These are phyloP conservation scores for Pharmacophagus antenor DNA, from an alignment of 2,888 invertebrate genomes.

Conservation along the genomic window DNA sequence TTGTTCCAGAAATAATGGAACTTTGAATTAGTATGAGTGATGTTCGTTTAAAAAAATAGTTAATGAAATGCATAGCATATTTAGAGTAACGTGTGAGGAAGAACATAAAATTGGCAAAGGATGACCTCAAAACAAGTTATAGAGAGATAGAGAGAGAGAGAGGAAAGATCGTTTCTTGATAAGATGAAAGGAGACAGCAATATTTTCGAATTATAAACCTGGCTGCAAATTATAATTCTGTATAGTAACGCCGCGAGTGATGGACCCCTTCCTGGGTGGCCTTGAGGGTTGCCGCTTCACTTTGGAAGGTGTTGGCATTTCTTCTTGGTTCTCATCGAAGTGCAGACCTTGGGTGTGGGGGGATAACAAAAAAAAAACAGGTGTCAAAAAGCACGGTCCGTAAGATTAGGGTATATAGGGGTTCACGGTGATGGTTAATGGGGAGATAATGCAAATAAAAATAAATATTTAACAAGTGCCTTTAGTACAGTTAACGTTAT, in stretches of 20 bases:
- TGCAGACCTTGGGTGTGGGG: conserved; percentile 84
- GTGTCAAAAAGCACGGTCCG: conserved; percentile 26
- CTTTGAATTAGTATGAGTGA: not conserved
- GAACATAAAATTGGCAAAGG: not conserved
- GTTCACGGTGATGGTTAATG: conserved; percentile 14
- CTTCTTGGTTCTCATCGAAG: conserved; percentile 88
- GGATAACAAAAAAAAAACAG: not conserved
- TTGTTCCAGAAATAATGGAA: not conserved
- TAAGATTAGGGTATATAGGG: conserved; percentile 16
- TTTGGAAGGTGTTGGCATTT: conserved; percentile 56
- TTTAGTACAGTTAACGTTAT: conserved; percentile 21
- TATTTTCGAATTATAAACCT: conserved; percentile 46
- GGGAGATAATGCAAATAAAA: conserved; percentile 37
- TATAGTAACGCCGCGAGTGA: conserved; percentile 79
- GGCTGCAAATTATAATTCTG: conserved; percentile 67
- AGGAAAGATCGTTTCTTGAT: conserved; percentile 13
- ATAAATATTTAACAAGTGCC: conserved; percentile 23
- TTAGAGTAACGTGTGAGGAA: not conserved
- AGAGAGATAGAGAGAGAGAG: conserved; percentile 11
- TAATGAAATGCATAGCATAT: not conserved
- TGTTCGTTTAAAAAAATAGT: not conserved
- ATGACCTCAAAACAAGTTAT: not conserved
- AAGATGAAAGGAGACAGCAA: conserved; percentile 25
- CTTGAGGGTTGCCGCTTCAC: conserved; percentile 82
- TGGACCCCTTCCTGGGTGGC: conserved; percentile 88